Conservation (phyloP, 2,888 invertebrate species). For the Nebria brevicollis region DNA sequence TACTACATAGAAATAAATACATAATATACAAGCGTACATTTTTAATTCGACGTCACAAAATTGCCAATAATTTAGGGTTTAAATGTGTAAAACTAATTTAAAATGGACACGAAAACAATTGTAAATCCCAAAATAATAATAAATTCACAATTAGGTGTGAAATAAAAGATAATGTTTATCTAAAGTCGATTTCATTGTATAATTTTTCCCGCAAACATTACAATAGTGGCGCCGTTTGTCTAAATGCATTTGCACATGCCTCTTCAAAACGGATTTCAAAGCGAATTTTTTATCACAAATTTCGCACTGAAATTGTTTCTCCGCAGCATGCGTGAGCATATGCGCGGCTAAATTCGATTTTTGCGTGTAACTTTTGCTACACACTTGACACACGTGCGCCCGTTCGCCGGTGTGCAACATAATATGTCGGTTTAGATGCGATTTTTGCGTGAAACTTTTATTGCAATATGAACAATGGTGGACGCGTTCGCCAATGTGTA, state of each 20-base stretch:
- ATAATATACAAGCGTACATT: too few species aligned
- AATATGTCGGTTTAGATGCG: neutral
- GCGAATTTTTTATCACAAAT: conserved; percentile 1
- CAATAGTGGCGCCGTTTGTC: neutral
- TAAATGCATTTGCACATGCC: conserved; percentile 5
- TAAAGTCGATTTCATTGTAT: neutral
- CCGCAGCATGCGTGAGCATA: neutral
- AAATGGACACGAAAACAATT: too few species aligned
- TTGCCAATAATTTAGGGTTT: too few species aligned
- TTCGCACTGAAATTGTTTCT: neutral
- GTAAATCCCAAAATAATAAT: too few species aligned
- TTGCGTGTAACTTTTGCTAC: neutral
- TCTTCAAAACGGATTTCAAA: neutral
- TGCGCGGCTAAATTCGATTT: neutral
- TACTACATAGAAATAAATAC: too few species aligned
- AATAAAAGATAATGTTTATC: conserved; percentile 1
- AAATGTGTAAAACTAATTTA: too few species aligned
- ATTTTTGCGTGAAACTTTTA: neutral
- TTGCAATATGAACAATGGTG: neutral
- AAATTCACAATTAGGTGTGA: conserved; percentile 15
- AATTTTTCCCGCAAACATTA: conserved; percentile 6
- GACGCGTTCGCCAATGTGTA: neutral
- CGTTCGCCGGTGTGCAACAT: neutral
- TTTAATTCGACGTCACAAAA: too few species aligned
- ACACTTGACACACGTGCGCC: neutral